These are phyloP conservation scores for Euleptes europaea DNA, from an alignment of 2,113 vertebrate genomes.

Conservation along the genomic window DNA sequence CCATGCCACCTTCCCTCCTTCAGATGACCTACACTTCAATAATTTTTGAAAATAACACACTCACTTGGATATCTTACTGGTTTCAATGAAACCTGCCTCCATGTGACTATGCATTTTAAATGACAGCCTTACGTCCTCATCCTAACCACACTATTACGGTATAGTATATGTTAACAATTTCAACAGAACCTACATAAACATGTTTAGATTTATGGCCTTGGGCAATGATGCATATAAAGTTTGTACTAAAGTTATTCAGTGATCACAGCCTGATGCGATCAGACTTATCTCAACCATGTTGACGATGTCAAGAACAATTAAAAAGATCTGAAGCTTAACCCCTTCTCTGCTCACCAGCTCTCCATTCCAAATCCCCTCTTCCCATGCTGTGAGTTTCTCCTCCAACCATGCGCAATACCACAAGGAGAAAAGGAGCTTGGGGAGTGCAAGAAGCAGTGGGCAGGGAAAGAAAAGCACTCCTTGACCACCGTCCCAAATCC, in stretches of 20 bases:
- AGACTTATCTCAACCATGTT: not conserved
- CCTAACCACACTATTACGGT: not conserved
- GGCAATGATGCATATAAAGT: not conserved
- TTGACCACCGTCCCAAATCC: not conserved
- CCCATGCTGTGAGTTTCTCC: not conserved
- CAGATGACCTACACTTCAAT: not conserved
- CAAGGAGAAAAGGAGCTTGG: no score
- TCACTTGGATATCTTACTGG: not conserved
- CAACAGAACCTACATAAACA: not conserved
- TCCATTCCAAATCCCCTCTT: not conserved
- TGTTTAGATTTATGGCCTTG: not conserved
- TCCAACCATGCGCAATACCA: not conserved
- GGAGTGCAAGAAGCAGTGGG: not conserved
- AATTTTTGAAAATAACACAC: not conserved
- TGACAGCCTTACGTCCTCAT: not conserved
- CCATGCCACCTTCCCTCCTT: no score
- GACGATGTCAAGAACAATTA: not conserved
- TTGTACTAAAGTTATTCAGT: not conserved
- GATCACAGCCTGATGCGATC: not conserved
- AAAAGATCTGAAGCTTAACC: not conserved
- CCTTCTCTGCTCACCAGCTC: not conserved
- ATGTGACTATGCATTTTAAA: not conserved
- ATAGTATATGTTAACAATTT: not conserved
- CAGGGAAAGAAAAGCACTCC: not conserved
- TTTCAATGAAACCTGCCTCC: not conserved